A percentile compares a stretch with the other conserved stretches of the same genome.
phyloP scores from a whole-genome alignment of 35 echinoderm and acorn worm genomes.

The Hemicentrotus pulcherrimus region DNA sequence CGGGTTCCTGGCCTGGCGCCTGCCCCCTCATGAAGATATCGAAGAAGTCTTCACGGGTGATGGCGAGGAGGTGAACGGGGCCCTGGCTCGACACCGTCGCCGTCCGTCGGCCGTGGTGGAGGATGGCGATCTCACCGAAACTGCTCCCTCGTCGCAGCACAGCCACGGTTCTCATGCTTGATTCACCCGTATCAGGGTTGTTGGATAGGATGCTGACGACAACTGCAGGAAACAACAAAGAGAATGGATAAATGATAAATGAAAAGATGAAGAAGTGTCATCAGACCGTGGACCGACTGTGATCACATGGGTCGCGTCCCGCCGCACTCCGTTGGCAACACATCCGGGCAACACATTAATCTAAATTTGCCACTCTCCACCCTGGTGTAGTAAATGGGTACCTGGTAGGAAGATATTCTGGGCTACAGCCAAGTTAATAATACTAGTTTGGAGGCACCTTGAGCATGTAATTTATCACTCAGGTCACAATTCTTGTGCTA shows the following conservation, averaged over 20 bases:
- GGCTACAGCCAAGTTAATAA: too few species aligned
- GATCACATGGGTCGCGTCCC: too few species aligned
- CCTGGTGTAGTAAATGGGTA: too few species aligned
- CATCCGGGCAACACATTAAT: too few species aligned
- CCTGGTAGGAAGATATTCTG: too few species aligned
- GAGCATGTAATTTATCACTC: too few species aligned
- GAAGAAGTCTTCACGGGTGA: constrained; percentile 95
- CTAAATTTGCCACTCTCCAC: too few species aligned
- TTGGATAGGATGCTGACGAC: constrained; percentile 85
- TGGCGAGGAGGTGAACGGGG: constrained; percentile 78
- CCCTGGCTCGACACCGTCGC: constrained; percentile 94
- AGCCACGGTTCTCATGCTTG: constrained; percentile 73
- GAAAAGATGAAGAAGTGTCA: too few species aligned
- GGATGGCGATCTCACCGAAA: constrained; percentile 88
- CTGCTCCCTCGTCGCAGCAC: constrained; percentile 84
- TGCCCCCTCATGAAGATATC: constrained; percentile 96
- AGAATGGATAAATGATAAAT: background rate
- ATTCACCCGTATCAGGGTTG: constrained; percentile 67
- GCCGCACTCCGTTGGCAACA: too few species aligned
- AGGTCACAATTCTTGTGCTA: too few species aligned
- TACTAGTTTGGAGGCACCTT: too few species aligned
- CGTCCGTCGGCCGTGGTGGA: constrained; percentile 79
- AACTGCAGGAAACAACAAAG: constrained; percentile 41
- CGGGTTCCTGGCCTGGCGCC: constrained; percentile 78
- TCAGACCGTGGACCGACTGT: too few species aligned